Conservation (phyloP, 2,113 vertebrate species). For the Arizona elegans region DNA sequence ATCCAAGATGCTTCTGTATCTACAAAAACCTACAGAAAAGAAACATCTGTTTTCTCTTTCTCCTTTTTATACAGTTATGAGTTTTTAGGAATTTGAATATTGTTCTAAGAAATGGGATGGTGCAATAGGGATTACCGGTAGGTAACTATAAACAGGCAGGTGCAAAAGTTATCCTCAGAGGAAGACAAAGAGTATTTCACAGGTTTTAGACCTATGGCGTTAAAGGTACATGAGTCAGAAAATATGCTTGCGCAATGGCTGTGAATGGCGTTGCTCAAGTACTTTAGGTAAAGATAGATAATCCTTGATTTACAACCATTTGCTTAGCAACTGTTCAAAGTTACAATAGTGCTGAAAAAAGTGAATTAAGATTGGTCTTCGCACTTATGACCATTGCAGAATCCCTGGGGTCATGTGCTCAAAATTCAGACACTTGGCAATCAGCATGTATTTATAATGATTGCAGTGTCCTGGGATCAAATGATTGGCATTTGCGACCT, state of each 20-base stretch:
- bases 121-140: slow-evolving; percentile 30
- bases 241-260: neutral
- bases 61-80: neutral
- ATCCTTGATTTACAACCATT: neutral
- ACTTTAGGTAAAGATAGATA: neutral
- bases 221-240: slow-evolving; percentile 25
- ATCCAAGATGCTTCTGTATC: neutral
- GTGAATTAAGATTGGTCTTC: neutral
- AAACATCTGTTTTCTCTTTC: neutral
- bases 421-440: neutral
- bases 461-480: neutral
- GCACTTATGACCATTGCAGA: neutral
- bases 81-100: neutral
- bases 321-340: neutral
- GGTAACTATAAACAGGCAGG: slow-evolving; percentile 28
- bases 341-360: neutral
- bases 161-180: neutral
- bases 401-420: neutral
- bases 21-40: neutral
- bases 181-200: neutral
- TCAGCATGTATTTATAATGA: neutral
- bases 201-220: neutral
- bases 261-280: slow-evolving; percentile 11
- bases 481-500: neutral
- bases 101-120: slow-evolving; percentile 20